Conservation (phyloP, 2,113 vertebrate species). For the Sapajus apella region DNA sequence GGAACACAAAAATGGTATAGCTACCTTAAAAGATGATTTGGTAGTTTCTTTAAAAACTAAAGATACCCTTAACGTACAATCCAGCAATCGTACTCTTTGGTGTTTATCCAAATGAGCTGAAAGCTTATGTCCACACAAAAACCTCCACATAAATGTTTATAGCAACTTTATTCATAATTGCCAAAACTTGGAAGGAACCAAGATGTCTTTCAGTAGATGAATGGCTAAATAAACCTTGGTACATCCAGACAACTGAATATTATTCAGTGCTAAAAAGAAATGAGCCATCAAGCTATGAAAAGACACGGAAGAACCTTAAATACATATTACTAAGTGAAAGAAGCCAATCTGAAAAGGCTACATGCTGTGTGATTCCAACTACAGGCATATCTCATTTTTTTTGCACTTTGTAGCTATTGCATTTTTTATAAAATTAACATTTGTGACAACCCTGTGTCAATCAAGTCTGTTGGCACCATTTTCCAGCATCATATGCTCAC, state of each 20-base stretch:
- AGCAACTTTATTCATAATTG: neutral
- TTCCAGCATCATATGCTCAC: neutral
- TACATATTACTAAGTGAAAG: neutral
- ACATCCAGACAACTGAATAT: neutral
- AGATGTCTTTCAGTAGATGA: neutral
- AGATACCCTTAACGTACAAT: neutral
- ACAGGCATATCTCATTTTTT: neutral
- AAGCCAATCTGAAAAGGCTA: neutral
- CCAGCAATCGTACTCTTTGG: neutral
- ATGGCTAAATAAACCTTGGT: neutral
- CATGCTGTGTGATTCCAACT: neutral
- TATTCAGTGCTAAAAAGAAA: neutral
- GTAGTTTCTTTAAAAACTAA: neutral
- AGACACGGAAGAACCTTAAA: neutral
- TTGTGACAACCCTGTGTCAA: neutral
- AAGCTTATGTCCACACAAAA: constrained; percentile 14
- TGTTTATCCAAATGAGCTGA: neutral
- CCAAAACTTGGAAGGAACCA: constrained; percentile 15
- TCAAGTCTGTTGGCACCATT: neutral
- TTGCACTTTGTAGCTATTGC: neutral
- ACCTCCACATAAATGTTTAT: neutral
- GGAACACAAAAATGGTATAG: neutral
- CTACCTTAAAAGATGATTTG: neutral
- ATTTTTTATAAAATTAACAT: neutral
- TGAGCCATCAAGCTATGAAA: neutral